Evolutionary conservation across 2,797 vertebrate genomes (phyloP).

Genomic region (Xenopus petersii): DNA sequence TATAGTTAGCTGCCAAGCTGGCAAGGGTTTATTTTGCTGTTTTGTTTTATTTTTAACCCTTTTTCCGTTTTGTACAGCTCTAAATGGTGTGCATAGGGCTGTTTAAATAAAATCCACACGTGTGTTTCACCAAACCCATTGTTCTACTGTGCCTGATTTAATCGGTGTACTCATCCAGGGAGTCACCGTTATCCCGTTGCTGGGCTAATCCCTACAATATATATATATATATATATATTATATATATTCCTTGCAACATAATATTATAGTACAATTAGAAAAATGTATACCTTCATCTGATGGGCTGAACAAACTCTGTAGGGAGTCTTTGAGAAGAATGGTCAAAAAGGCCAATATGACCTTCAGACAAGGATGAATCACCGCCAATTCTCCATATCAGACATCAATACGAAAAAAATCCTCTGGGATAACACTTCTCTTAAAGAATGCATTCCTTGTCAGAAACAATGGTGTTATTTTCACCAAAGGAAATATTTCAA

Average conservation of each 20-base stretch:
- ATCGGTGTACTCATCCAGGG: too few species aligned
- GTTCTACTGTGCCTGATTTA: too few species aligned
- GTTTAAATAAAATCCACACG: too few species aligned
- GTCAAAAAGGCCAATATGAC: slow-evolving; percentile 43
- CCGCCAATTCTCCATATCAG: slow-evolving; percentile 38
- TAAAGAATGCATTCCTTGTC: slow-evolving; percentile 18
- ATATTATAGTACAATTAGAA: slow-evolving; percentile 30
- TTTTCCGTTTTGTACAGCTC: too few species aligned
- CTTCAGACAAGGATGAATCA: slow-evolving; percentile 45
- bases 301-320: slow-evolving; percentile 32
- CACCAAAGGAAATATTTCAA: slow-evolving; percentile 28
- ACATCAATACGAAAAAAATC: slow-evolving; percentile 40
- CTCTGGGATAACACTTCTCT: slow-evolving; percentile 29
- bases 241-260: neutral
- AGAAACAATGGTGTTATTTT: slow-evolving; percentile 29
- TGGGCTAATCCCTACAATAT: too few species aligned
- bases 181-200: too few species aligned
- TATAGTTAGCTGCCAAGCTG: too few species aligned
- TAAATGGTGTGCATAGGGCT: too few species aligned
- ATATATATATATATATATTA: too few species aligned
- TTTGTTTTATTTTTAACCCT: too few species aligned
- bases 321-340: slow-evolving; percentile 32
- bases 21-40: too few species aligned
- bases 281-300: slow-evolving; percentile 29
- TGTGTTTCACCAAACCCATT: too few species aligned